Base-by-base conservation (phyloP, 1,140 invertebrate genomes). In the Ips typographus region DNA sequence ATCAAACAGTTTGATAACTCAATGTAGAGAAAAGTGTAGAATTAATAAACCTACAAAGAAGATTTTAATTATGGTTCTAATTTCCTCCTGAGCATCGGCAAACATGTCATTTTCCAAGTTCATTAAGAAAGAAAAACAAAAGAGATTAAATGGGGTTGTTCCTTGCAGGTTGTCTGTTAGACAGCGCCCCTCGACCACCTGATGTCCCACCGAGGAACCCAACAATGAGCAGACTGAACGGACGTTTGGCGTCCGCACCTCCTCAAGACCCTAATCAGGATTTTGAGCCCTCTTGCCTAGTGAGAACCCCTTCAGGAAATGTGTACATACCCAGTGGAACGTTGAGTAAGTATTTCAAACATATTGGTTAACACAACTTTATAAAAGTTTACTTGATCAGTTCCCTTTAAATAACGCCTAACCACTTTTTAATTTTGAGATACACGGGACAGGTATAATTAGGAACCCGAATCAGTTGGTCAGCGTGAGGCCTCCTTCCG, bases 261-360 rank as follows among this genome's bases (percentile, higher is more conserved):
- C 83, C 81, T 59, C 83, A 82, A 75, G 83, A 85, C 74, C 86
- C 89, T 78, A 88, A 90, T 76, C 90, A 92, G 81, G 93, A 95
- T 80, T 93, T 95, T 82, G 94, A 95, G 82, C 92, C 93, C 73
- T 93, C 93, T 78, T 95, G 93, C 83, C 87, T 95, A 75, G 92
- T 95, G 75, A 88, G 93, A 80, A 94, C 92, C 64, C 89, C 92
- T 73, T 94, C 92, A 71, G 94, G 93, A 78, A 94, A 93, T 85
- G 93, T 95, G 80, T 95, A 94, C 85, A 93, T 95, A 87, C 93
- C 93, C 82, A 90, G 90, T 84, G 91, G 91, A 89, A 85, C 84
- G 78, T 76, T 84, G 78, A 84, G 83, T 84, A 78, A 84, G 82
- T 84, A 78, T 55, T 52, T 7, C 4, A 49, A 22, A 58, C 67